These are phyloP conservation scores for Drosophila koepferae DNA, from an alignment of 2,888 invertebrate species.

Conservation along the genomic window DNA sequence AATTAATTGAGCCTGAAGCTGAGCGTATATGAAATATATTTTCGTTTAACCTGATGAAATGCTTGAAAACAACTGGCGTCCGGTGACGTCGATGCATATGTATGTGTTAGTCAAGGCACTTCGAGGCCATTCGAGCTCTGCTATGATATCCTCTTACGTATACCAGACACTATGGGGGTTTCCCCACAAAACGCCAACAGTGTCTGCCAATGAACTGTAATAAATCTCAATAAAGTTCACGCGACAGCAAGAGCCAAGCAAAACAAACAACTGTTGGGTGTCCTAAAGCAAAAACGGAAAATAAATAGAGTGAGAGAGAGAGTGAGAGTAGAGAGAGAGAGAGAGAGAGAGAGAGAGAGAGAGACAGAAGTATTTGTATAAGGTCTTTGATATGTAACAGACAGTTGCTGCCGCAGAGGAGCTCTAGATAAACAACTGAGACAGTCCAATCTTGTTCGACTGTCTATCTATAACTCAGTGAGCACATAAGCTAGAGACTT, in stretches of 20 bases:
- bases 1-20: neutral
- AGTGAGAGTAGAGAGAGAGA: neutral
- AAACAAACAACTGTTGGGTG: constrained; percentile 59
- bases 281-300: neutral
- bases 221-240: constrained; percentile 77
- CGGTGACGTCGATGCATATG: neutral
- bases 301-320: neutral
- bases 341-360: neutral
- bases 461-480: neutral
- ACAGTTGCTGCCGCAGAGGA: neutral
- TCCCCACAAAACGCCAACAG: neutral
- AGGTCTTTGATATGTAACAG: neutral
- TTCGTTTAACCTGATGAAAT: neutral
- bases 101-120: neutral
- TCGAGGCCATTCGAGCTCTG: neutral
- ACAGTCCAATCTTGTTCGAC: too few species aligned
- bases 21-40: neutral
- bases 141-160: neutral
- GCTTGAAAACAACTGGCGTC: neutral
- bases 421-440: neutral
- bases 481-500: too few species aligned
- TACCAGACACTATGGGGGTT: constrained; percentile 15
- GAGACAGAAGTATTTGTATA: neutral
- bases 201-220: constrained; percentile 65
- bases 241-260: constrained; percentile 44